phyloP scores from a whole-genome alignment of 1,140 invertebrate species.

The Anagrus nilaparvatae region DNA sequence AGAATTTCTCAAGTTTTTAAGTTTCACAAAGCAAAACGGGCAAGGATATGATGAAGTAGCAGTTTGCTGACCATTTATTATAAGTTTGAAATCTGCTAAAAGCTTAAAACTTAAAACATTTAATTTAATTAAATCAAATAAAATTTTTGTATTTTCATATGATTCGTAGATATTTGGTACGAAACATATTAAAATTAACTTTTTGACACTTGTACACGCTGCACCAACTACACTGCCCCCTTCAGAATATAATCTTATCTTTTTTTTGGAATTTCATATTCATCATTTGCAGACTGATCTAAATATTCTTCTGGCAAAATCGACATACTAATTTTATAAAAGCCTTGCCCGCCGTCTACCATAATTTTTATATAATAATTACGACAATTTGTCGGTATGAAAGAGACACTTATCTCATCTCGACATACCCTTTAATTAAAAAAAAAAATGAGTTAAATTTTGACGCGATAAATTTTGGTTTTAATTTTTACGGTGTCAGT shows the following conservation, averaged over 20 bases:
- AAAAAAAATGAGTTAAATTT: too few species aligned
- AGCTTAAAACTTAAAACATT: conserved; percentile 4
- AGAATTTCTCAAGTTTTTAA: not conserved
- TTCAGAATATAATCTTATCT: not conserved
- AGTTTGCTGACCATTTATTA: conserved; percentile 5
- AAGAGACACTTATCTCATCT: too few species aligned
- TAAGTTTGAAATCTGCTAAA: conserved; percentile 4
- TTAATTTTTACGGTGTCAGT: too few species aligned
- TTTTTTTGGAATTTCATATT: not conserved
- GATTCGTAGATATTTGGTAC: conserved; percentile 3
- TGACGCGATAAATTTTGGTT: too few species aligned
- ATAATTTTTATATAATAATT: conserved; percentile 1
- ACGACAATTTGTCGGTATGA: not conserved
- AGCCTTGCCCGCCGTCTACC: conserved; percentile 4
- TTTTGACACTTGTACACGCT: not conserved
- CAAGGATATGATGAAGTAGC: conserved; percentile 3
- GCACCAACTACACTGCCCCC: not conserved
- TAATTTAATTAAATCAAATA: too few species aligned
- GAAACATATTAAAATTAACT: conserved; percentile 4
- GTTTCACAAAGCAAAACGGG: conserved; percentile 1
- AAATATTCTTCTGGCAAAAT: not conserved
- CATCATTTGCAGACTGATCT: not conserved
- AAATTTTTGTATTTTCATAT: too few species aligned
- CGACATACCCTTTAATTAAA: too few species aligned
- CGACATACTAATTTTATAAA: conserved; percentile 2